A percentile compares a stretch with the other conserved stretches of the same genome.
phyloP scores from a whole-genome alignment of 2,797 vertebrate genomes.

The Anolis apletophallus region DNA sequence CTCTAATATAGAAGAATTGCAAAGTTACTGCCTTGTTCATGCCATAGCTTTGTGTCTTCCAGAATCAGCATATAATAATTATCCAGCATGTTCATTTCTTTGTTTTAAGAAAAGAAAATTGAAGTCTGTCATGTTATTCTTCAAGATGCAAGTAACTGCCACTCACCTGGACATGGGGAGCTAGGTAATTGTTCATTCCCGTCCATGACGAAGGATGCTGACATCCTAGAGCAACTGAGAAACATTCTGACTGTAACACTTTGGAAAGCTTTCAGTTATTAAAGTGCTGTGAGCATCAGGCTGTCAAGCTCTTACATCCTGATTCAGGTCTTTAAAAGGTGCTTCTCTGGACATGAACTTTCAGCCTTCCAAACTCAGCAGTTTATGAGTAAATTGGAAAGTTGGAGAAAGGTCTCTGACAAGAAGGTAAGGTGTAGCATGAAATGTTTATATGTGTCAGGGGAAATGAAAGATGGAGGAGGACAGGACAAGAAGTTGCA shows the following conservation, averaged over 20 bases:
- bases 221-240: conserved; percentile 27
- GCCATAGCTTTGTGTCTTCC: neutral
- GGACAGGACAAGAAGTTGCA: neutral
- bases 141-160: conserved; percentile 50
- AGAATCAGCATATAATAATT: neutral
- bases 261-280: conserved; percentile 36
- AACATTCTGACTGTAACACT: neutral
- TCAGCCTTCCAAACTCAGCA: neutral
- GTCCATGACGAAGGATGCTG: conserved; percentile 11
- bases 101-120: conserved; percentile 54
- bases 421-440: neutral
- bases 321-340: conserved; percentile 21
- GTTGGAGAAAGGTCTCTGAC: neutral
- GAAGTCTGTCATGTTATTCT: neutral
- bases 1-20: neutral
- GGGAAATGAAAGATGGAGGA: neutral
- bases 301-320: conserved; percentile 26
- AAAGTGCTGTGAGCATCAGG: conserved; percentile 13
- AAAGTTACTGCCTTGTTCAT: neutral
- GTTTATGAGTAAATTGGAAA: conserved; percentile 10
- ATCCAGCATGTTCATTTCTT: conserved; percentile 14
- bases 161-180: conserved; percentile 8
- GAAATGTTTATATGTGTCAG: neutral
- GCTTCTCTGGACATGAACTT: conserved; percentile 11
- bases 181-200: conserved; percentile 25